These are phyloP conservation scores for Dilophus febrilis DNA, from an alignment of 2,888 invertebrate species.

Conservation along the genomic window DNA sequence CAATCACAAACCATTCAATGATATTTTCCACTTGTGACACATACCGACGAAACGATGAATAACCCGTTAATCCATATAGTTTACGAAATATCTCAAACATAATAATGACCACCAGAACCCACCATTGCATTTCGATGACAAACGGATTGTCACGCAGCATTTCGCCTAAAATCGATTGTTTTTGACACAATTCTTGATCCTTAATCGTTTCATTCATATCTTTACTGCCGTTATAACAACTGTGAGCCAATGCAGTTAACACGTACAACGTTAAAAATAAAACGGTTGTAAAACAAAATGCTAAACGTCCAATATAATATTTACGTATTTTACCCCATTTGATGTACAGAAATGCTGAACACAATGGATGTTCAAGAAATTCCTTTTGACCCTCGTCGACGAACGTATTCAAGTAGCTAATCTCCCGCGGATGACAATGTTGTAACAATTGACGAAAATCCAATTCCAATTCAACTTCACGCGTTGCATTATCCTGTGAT, in stretches of 20 bases:
- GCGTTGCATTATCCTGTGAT: conserved; percentile 55
- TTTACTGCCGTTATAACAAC: conserved; percentile 67
- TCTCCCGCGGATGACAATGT: conserved; percentile 69
- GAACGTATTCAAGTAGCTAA: conserved; percentile 70
- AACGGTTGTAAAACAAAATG: conserved; percentile 65
- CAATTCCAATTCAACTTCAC: conserved; percentile 64
- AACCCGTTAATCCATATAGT: conserved; percentile 64
- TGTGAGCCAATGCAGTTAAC: conserved; percentile 64
- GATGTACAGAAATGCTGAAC: conserved; percentile 71
- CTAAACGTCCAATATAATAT: conserved; percentile 64
- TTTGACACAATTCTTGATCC: conserved; percentile 57
- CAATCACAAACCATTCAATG: conserved; percentile 74
- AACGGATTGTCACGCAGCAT: conserved; percentile 56
- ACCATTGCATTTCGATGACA: conserved; percentile 71
- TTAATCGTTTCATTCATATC: conserved; percentile 55
- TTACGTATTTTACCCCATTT: conserved; percentile 84
- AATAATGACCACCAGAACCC: conserved; percentile 60
- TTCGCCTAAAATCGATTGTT: conserved; percentile 59
- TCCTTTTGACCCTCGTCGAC: conserved; percentile 81
- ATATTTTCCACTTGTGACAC: conserved; percentile 70
- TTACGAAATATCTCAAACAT: conserved; percentile 66
- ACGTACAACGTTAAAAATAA: conserved; percentile 67
- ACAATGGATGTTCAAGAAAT: conserved; percentile 68
- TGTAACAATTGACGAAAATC: conserved; percentile 70
- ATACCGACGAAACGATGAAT: conserved; percentile 65